Percentiles rank a stretch among this genome's conserved stretches.
These are phyloP conservation scores for Sebastes iracundus DNA, from an alignment of 2,797 vertebrate species.

Conservation along the genomic window DNA sequence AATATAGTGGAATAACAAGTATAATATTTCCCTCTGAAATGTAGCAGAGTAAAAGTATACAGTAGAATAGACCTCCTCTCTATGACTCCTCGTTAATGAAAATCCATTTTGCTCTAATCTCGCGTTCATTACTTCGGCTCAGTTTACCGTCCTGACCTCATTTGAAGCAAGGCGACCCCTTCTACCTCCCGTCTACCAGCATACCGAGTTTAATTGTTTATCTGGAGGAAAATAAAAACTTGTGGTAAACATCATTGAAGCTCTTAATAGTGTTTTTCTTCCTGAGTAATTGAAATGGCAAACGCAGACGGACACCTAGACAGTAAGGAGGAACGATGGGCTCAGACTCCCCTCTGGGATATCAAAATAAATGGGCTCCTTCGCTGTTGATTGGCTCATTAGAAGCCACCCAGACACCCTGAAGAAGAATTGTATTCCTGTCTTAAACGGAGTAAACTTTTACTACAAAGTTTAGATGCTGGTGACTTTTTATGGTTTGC, in stretches of 20 bases:
- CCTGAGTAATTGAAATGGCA: slow-evolving; percentile 14
- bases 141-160: slow-evolving; percentile 27
- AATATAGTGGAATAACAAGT: too few relatives aligned
- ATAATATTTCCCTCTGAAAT: neutral
- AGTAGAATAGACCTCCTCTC: neutral
- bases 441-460: slow-evolving; percentile 22
- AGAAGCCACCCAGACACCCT: slow-evolving; percentile 8
- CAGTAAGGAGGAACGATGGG: slow-evolving; percentile 5
- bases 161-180: neutral
- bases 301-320: neutral
- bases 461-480: neutral
- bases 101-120: slow-evolving; percentile 51
- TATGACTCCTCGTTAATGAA: slow-evolving; percentile 19
- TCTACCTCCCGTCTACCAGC: neutral
- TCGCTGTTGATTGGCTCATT: slow-evolving; percentile 45
- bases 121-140: slow-evolving; percentile 15
- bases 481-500: neutral
- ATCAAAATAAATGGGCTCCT: slow-evolving; percentile 24
- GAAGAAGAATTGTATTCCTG: slow-evolving; percentile 31
- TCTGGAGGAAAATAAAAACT: neutral
- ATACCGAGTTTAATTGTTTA: neutral
- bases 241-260: neutral
- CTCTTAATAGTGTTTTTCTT: neutral
- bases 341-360: neutral
- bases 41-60: neutral